A percentile compares a stretch with the other conserved stretches of the same genome.
phyloP scores from a whole-genome alignment of 2,888 invertebrate genomes.

The Caenorhabditis wallacei region DNA sequence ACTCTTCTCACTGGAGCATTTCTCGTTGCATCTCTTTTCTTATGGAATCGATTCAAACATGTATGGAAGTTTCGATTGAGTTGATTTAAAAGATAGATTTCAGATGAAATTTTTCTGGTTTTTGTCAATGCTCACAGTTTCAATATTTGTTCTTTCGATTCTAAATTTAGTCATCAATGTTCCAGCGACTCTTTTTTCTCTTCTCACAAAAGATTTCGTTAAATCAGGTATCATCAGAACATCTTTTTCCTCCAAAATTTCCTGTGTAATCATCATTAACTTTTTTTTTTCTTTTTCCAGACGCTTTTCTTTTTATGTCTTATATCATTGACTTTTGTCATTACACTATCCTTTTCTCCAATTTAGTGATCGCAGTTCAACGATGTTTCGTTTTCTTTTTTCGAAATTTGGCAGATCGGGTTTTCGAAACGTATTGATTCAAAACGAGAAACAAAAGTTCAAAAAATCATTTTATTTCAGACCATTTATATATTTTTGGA shows the following conservation, averaged over 20 bases:
- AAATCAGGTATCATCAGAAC: slow-evolving; percentile 21
- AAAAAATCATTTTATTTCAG: slow-evolving; percentile 44
- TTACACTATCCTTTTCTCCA: slow-evolving; percentile 55
- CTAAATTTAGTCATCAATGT: slow-evolving; percentile 53
- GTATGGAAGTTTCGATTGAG: not conserved
- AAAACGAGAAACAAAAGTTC: no score
- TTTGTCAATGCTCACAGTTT: slow-evolving; percentile 27
- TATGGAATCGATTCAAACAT: slow-evolving; percentile 40
- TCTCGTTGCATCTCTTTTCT: slow-evolving; percentile 17
- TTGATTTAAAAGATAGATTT: not conserved
- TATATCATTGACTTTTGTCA: slow-evolving; percentile 59
- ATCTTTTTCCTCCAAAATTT: not conserved
- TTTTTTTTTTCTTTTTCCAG: slow-evolving; percentile 21
- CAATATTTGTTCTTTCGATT: slow-evolving; percentile 42
- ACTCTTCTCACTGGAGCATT: slow-evolving; percentile 42
- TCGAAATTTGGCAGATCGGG: slow-evolving; percentile 32
- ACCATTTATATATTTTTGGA: slow-evolving; percentile 35
- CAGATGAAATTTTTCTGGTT: slow-evolving; percentile 63
- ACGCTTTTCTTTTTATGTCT: slow-evolving; percentile 46
- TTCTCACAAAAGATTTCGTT: slow-evolving; percentile 15
- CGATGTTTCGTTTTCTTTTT: slow-evolving; percentile 59
- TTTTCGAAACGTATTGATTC: slow-evolving; percentile 35
- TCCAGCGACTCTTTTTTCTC: slow-evolving; percentile 52
- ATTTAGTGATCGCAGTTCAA: slow-evolving; percentile 59
- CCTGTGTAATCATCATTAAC: no score